Percentiles rank a stretch among this genome's conserved stretches.
Evolutionary conservation across 2,888 invertebrate genomes (phyloP).

Genomic region (Steinernema scapterisci): DNA sequence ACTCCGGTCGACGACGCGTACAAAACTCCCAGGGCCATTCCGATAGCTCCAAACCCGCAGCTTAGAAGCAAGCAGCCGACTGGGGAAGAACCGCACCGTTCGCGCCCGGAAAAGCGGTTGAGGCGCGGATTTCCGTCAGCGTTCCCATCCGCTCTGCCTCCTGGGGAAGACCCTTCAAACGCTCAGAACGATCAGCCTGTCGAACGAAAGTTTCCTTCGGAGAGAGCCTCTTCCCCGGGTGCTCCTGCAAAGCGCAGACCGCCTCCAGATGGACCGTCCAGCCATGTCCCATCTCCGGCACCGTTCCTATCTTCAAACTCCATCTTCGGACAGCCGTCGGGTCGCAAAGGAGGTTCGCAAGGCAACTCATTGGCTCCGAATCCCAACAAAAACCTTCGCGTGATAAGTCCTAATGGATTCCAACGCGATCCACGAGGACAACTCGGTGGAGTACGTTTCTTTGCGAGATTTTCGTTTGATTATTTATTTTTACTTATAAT

Average conservation of each 20-base stretch:
- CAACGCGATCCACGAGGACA: conserved; percentile 28
- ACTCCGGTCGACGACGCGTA: conserved; percentile 1
- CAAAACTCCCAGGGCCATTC: not conserved
- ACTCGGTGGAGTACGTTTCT: conserved; percentile 26
- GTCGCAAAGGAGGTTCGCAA: not conserved
- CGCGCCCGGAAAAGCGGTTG: not conserved
- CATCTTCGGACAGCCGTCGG: not conserved
- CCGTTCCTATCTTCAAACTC: not conserved
- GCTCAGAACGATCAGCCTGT: not conserved
- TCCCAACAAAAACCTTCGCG: conserved; percentile 7
- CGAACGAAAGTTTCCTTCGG: not conserved
- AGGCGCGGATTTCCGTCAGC: not conserved
- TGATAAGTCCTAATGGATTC: not conserved
- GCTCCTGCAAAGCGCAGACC: not conserved
- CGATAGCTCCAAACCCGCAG: not conserved
- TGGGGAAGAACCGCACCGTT: not conserved
- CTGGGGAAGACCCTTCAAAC: not conserved
- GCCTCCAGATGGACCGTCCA: not conserved
- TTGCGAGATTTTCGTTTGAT: conserved; percentile 16
- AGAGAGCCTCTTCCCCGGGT: not conserved
- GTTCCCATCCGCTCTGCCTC: not conserved
- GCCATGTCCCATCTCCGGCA: conserved; percentile 2
- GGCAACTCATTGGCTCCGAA: not conserved
- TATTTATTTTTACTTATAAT: not conserved
- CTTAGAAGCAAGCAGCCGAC: not conserved